Conservation (phyloP, 2,888 invertebrate genomes). For the Aquatica leii region DNA sequence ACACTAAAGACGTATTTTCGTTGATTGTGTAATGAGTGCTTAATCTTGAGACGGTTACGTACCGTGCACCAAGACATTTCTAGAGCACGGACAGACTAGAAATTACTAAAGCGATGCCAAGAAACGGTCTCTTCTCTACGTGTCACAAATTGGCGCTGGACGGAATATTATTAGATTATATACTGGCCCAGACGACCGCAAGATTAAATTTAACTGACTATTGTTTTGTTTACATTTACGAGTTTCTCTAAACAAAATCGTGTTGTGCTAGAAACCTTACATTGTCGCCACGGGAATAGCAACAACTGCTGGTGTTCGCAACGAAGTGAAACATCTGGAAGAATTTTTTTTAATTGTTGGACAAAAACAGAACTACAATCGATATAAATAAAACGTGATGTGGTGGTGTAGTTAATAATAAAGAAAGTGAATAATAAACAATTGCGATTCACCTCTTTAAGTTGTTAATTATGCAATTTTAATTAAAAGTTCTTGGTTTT, state of each 20-base stretch:
- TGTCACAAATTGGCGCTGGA: constrained; percentile 28
- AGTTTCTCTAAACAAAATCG: constrained; percentile 8
- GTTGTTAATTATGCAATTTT: too few species aligned
- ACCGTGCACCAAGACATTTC: constrained; percentile 30
- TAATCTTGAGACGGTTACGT: constrained; percentile 17
- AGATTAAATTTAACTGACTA: constrained; percentile 36
- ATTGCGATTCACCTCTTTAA: too few species aligned
- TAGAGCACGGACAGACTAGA: constrained; percentile 31
- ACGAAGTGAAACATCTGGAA: too few species aligned
- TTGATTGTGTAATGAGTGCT: constrained; percentile 6
- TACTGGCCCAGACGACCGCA: constrained; percentile 35
- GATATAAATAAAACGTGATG: too few species aligned
- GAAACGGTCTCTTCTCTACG: constrained; percentile 28
- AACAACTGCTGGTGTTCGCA: too few species aligned
- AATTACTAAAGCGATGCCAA: constrained; percentile 35
- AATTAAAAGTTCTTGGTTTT: too few species aligned
- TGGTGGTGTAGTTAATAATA: too few species aligned
- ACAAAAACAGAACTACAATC: too few species aligned
- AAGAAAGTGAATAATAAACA: too few species aligned
- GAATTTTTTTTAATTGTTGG: too few species aligned
- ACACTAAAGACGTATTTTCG: too few species aligned
- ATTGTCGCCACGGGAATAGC: too few species aligned
- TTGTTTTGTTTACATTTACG: constrained; percentile 34
- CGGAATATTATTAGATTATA: constrained; percentile 35
- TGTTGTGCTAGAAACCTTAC: background rate